Base-by-base conservation (phyloP, 2,113 vertebrate species). In the Tauraco erythrolophus region DNA sequence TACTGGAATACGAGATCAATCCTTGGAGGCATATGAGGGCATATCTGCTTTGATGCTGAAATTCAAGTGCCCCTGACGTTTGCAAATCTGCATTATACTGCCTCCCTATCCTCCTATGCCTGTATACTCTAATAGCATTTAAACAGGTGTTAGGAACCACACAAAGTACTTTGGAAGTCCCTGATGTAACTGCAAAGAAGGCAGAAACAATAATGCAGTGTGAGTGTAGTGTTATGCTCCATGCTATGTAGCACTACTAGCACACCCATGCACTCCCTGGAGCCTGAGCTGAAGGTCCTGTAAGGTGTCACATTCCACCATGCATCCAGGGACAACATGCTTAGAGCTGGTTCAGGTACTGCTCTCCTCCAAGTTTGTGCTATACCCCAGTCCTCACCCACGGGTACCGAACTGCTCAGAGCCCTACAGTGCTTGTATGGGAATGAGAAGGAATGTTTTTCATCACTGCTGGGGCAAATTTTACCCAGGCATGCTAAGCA, bases 71-170 rank as follows among this genome's bases (percentile, higher is more conserved):
- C 9, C 23, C 21, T 50, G 27, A 64, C 9, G 35, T 24, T 60
- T 69, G 21, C 81, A 69, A 13, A 37, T 61, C 23, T 51, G 23
- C 28, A 45, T 18, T 11, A 56, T 7, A 69, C 2, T 79, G 14
- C 9, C 9, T 70, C 14, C 33, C 8, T 61, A 23, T 27, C 25
- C 18, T 46, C 33, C 11, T 56, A 12, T 18, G 16, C 8, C 19
- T 35, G 16, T 25, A 45, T 2, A 50, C 22, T 9, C 14, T 35
- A 23, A 48, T 1, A 1, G 2, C 6, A 7, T 45, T 57, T 66
- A 51, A 71, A 71, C 19, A 68, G 25, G 10, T 21, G 24, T 10
- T 53, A 51, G 33, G 14, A 64, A 64, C 17, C 21, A 58, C 39
- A 30, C 23, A 19, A 28, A 28, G 8, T 39, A 64, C 53, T 46